A percentile compares a stretch with the other conserved stretches of the same genome.
phyloP scores from a whole-genome alignment of 92 coral and sea anemone genomes.

The Micromussa lordhowensis region DNA sequence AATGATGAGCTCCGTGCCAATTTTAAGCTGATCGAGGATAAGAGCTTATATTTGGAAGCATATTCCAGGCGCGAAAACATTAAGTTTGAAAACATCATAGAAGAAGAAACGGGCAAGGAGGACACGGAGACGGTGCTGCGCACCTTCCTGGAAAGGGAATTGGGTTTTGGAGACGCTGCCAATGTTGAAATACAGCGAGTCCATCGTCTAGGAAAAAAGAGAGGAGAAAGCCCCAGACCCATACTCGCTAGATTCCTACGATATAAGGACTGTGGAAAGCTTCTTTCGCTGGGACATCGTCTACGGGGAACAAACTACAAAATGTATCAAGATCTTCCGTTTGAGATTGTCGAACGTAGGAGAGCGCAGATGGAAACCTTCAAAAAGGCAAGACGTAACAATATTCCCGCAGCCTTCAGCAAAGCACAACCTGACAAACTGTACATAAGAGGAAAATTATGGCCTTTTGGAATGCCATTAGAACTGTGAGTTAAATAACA shows the following conservation, averaged over 20 bases:
- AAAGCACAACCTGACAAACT: constrained; percentile 8
- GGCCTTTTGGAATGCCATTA: background rate
- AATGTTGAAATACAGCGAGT: no score
- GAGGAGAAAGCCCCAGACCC: no score
- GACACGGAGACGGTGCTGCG: no score
- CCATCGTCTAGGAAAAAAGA: no score
- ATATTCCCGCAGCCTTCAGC: constrained; percentile 1
- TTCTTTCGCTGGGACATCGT: background rate
- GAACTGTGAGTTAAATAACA: background rate
- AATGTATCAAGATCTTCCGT: background rate
- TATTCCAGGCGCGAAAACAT: no score
- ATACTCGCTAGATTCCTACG: constrained; percentile 3
- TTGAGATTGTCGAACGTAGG: background rate
- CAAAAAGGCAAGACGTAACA: background rate
- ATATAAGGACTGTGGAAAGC: constrained; percentile 7
- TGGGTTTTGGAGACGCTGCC: no score
- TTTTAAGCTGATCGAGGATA: no score
- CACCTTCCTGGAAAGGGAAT: no score
- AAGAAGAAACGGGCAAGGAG: no score
- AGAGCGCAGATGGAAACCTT: background rate
- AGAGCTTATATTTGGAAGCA: no score
- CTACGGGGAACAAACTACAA: background rate
- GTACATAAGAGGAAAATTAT: constrained; percentile 8
- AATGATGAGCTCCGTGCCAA: no score
- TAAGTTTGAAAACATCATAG: no score